Evolutionary conservation across 2,797 vertebrate species (phyloP).

Genomic region (Dryobates pubescens): DNA sequence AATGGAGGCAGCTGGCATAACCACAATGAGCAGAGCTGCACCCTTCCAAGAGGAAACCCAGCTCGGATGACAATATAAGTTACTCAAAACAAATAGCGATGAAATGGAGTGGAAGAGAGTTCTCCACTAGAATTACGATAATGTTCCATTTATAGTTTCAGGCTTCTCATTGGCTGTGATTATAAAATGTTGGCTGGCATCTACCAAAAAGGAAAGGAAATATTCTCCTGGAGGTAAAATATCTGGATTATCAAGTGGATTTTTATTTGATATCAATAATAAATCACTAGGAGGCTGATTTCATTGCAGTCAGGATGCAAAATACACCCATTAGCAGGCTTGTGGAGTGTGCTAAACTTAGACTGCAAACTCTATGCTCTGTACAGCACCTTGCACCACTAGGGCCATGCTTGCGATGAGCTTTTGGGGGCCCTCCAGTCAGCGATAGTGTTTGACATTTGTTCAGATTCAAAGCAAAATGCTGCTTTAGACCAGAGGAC

Average conservation of each 20-base stretch:
- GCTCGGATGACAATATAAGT: constrained; percentile 50
- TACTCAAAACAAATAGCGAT: constrained; percentile 50
- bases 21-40: constrained; percentile 30
- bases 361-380: neutral
- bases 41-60: constrained; percentile 55
- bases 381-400: fast-evolving
- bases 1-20: constrained; percentile 53
- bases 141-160: constrained; percentile 38
- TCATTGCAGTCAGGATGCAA: constrained; percentile 16
- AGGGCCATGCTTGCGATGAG: neutral
- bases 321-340: neutral
- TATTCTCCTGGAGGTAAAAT: constrained; percentile 36
- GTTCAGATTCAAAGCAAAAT: neutral
- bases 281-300: constrained; percentile 45
- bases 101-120: constrained; percentile 35
- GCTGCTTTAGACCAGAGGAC: neutral
- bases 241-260: constrained; percentile 30
- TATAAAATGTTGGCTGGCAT: constrained; percentile 42
- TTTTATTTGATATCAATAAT: constrained; percentile 58
- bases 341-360: neutral
- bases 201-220: constrained; percentile 34
- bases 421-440: neutral
- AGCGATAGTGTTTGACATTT: neutral
- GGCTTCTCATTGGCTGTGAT: neutral
- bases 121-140: constrained; percentile 28